These are phyloP conservation scores for Calliopum simillimum DNA, from an alignment of 2,888 invertebrate species.

Conservation along the genomic window DNA sequence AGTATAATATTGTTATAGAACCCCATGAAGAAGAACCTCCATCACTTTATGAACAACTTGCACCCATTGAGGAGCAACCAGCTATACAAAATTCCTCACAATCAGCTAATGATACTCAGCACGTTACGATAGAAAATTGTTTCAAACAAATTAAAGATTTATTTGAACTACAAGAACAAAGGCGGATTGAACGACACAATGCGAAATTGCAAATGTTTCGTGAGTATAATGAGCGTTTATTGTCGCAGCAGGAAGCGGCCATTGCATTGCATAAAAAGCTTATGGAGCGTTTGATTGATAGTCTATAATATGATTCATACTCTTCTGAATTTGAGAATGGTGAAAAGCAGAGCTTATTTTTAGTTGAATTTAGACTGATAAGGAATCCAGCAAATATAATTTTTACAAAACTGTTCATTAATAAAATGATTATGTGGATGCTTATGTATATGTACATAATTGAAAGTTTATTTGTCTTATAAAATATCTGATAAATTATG, in stretches of 20 bases:
- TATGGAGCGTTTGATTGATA: conserved; percentile 17
- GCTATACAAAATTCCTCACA: too few species aligned
- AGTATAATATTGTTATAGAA: not conserved
- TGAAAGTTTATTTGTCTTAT: too few species aligned
- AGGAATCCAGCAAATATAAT: too few species aligned
- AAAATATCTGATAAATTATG: too few species aligned
- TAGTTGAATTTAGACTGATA: too few species aligned
- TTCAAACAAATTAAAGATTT: too few species aligned
- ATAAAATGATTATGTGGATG: not conserved
- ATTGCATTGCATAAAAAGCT: conserved; percentile 15
- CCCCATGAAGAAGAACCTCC: not conserved
- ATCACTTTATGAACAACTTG: not conserved
- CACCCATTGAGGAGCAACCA: not conserved
- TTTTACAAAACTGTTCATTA: too few species aligned
- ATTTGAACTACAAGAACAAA: conserved; percentile 19
- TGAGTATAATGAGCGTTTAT: conserved; percentile 28
- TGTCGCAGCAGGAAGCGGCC: conserved; percentile 19
- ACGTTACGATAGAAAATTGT: too few species aligned
- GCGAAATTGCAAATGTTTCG: conserved; percentile 23
- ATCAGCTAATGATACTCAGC: too few species aligned
- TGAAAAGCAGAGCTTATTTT: too few species aligned
- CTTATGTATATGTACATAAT: too few species aligned
- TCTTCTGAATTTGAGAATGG: too few species aligned
- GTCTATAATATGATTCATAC: not conserved
- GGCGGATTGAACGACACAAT: conserved; percentile 25